Base-by-base conservation (phyloP, 1,140 invertebrate genomes). In the Ctenoplectra terminalis region DNA sequence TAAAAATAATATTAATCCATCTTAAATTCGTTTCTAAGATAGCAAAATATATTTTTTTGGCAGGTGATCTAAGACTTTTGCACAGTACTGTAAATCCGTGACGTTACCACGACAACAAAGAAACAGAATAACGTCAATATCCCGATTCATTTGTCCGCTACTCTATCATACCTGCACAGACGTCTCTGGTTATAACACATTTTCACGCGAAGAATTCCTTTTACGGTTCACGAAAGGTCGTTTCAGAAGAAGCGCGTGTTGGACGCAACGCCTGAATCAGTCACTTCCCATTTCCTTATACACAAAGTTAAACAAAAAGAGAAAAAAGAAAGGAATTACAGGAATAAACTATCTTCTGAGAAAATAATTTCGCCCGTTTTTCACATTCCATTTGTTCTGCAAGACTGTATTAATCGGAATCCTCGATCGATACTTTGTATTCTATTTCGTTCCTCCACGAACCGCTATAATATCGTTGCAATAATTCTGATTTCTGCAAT, bases 241-340 rank as follows among this genome's bases (percentile, higher is more conserved):
- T 9, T 61, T 20, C 3, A 17, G 26, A 23, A 20, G 60, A n/a
- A 61, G 60, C 17, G 29, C 58, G 15, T 13, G 58, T 31, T 60
- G 17, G 29, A 60, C 8, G 29, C 58, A 31, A 29, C 15, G 8
- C 11, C 34, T 3, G n/a, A 63, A 63, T 20, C 9, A 37, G 61
- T 34, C 13, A 63, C 61, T 63, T 63, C 23, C 61, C 61, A n/a
- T 63, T 63, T 63, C 61, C 61, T 63, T 63, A 63, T 63, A 13
- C 20, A 37, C 34, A 37, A 37, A 37, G 7, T n/a, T n/a, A n/a
- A n/a, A n/a, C n/a, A n/a, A n/a, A n/a, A n/a, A n/a, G n/a, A n/a
- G n/a, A n/a, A n/a, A 11, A 20, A 63, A 6, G 34, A 63, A 37
- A 37, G 34, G 37, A 63, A 15, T 20, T 37, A 63, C 60, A 63